phyloP scores from a whole-genome alignment of 2,113 vertebrate genomes.

The Cavia porcellus region DNA sequence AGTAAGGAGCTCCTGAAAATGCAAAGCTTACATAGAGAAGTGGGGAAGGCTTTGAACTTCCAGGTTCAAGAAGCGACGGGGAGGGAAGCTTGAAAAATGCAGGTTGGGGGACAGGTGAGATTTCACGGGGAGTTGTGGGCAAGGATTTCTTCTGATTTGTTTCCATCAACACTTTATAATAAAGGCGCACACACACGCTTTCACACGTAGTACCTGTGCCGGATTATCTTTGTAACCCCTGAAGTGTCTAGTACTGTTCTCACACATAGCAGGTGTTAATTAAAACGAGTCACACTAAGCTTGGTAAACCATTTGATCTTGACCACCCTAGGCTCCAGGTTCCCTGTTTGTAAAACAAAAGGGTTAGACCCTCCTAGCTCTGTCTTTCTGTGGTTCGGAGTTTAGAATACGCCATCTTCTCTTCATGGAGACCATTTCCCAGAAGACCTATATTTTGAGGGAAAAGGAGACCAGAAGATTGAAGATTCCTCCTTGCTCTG shows the following conservation, averaged over 20 bases:
- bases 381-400: neutral
- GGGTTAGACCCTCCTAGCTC: neutral
- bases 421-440: neutral
- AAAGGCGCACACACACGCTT: neutral
- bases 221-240: neutral
- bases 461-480: neutral
- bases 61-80: neutral
- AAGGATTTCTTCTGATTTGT: neutral
- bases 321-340: neutral
- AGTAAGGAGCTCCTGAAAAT: neutral
- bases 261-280: constrained; percentile 49
- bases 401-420: neutral
- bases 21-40: neutral
- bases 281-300: neutral
- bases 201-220: neutral
- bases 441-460: neutral
- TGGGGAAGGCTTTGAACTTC: neutral
- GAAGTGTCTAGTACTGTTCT: neutral
- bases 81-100: neutral
- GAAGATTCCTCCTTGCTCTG: neutral
- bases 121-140: neutral
- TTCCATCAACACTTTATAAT: neutral
- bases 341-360: neutral
- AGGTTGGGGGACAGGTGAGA: neutral
- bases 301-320: constrained; percentile 34